Percentiles rank a stretch among this genome's conserved stretches.
phyloP scores from a whole-genome alignment of 1,140 invertebrate genomes.

The Eubasilissa regina region DNA sequence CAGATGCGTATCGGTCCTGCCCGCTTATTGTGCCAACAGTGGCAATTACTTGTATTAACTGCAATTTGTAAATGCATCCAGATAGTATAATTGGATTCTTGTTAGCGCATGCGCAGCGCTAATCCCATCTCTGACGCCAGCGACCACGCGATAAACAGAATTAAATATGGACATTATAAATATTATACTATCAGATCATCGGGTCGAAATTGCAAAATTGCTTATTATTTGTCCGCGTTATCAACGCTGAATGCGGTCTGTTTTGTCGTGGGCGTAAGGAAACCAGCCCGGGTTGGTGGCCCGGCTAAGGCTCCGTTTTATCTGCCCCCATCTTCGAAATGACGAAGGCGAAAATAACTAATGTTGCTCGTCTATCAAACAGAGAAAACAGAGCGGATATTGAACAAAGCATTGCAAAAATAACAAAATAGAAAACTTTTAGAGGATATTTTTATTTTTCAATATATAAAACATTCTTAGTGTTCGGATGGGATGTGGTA shows the following conservation, averaged over 20 bases:
- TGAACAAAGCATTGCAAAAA: too few species aligned
- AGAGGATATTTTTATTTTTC: too few species aligned
- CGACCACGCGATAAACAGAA: not conserved
- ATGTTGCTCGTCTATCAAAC: too few species aligned
- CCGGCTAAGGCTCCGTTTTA: too few species aligned
- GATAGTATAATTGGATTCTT: slow-evolving; percentile 12
- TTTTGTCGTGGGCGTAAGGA: not conserved
- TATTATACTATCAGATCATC: slow-evolving; percentile 27
- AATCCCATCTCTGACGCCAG: not conserved
- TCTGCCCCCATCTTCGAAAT: too few species aligned
- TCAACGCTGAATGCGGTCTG: slow-evolving; percentile 1
- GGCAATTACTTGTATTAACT: not conserved
- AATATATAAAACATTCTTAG: too few species aligned
- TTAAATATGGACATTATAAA: slow-evolving; percentile 39
- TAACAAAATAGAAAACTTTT: too few species aligned
- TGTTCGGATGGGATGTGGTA: too few species aligned
- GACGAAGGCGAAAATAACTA: too few species aligned
- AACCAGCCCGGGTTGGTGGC: not conserved
- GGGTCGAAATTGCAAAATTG: slow-evolving; percentile 9
- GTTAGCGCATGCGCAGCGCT: slow-evolving; percentile 5
- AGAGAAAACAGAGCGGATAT: too few species aligned
- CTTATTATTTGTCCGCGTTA: slow-evolving; percentile 20
- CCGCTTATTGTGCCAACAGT: too few species aligned
- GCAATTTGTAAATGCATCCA: slow-evolving; percentile 10
- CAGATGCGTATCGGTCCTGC: not conserved